Evolutionary conservation across 23 tunicate genomes (phyloP), one percentile per base, ranked within the genome.

Genomic region (Styela clava): DNA sequence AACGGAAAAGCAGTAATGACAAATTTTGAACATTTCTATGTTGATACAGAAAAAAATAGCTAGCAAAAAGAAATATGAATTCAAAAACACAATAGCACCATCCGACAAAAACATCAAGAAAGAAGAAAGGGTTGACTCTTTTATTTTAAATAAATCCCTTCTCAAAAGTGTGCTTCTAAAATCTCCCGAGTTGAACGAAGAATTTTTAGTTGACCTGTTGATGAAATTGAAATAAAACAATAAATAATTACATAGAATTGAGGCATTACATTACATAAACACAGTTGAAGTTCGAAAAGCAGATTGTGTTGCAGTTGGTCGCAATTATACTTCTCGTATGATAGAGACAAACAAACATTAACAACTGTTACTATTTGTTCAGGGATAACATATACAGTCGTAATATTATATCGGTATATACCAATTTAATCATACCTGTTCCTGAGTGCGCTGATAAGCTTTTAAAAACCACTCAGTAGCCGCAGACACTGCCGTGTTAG

Each of bases 401-500:
- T n/a, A n/a, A n/a, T n/a, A n/a, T n/a, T n/a, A n/a, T n/a, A 56
- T 20, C 70, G 18, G 70, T 27, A 3, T 65, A 5, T 24, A 3
- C 9, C 7, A 5, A 27, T 24, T 72, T 0, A 72, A 28, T 77
- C 24, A 27, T 24, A 88, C 98, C 78, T 93, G 98, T 64, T 84
- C 98, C 62, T 93, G 98, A 9, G 98, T 81, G 34, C 88, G 68
- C 52, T 93, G 92, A 64, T 86, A 93, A 12, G 94, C 98, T 52
- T 93, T 93, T 89, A 92, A 87, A 35, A 93, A 77, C 97, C 97
- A 91, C 72, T 91, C 97, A 12, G 85, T 51, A 34, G 87, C 88
- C 2, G 92, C 92, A 51, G 88, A 78, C 7, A 86, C 64, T 16
- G 71, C 71, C 24, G 71, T 25, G 65, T 52, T 76, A 26, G 65